Evolutionary conservation across 2,888 invertebrate genomes (phyloP), one percentile per base, ranked within the genome.

Genomic region (Drosophila siamana): DNA sequence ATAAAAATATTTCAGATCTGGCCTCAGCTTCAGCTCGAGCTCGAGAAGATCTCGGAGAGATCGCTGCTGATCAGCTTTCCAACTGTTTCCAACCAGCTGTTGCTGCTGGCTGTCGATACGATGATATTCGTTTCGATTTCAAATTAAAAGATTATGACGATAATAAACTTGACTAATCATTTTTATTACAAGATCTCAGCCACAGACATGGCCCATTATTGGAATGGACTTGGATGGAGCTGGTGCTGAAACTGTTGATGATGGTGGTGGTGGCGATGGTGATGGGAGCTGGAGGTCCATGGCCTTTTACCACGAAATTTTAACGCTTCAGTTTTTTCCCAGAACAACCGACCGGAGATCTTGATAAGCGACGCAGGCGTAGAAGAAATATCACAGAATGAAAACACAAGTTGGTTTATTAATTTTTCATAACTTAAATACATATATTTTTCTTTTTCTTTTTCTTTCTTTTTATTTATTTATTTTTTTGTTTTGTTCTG

Each of bases 81-180:
- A 52, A 28, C 30, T 55, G 33, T n/a, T n/a, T n/a, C n/a, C n/a
- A n/a, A n/a, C 8, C 26, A 55, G 55, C 55, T 38, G 38, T 16
- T 28, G n/a, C 16, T n/a, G 59, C 43, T 63, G 68, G 26, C 67
- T 61, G 77, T 81, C 85, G 88, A 87, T n/a, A n/a, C n/a, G n/a
- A n/a, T n/a, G n/a, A n/a, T 87, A 87, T 71, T 74, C 56, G 63
- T 80, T 85, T 85, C 87, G 87, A 88, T 82, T 86, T 86, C 82
- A 54, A 81, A 88, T 88, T 87, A 87, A 86, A 81, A 87, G 89
- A 86, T 86, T 86, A 88, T 79, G 87, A 85, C 79, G 85, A 86
- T 86, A 86, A 81, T 86, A 85, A 87, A 85, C 78, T 88, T 87
- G 89, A 87, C 89, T 87, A 88, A 86, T 88, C 85, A 86, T 86